These are phyloP conservation scores for Dicrostonyx torquatus DNA, from an alignment of 2,797 vertebrate species.

Conservation along the genomic window DNA sequence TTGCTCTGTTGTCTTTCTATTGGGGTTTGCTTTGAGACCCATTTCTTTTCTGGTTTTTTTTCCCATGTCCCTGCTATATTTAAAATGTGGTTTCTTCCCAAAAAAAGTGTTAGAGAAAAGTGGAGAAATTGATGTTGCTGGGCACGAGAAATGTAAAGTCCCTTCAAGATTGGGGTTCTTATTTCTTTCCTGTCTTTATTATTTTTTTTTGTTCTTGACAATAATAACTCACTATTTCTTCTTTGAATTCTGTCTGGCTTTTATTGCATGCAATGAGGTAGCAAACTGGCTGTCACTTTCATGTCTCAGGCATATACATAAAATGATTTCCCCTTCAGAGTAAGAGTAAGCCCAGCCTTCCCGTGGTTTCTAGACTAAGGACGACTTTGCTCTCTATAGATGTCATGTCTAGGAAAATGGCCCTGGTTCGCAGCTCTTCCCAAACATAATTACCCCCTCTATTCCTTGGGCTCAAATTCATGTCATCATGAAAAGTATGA, in stretches of 20 bases:
- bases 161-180: background rate
- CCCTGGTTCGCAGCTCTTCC: background rate
- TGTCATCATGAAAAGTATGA: background rate
- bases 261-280: background rate
- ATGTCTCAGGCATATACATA: background rate
- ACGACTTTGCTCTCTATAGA: background rate
- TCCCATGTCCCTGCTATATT: background rate
- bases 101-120: background rate
- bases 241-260: background rate
- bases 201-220: constrained; percentile 25
- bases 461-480: background rate
- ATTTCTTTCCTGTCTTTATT: background rate
- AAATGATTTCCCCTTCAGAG: background rate
- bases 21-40: no score
- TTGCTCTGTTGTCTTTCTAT: background rate
- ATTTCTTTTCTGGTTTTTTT: background rate
- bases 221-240: constrained; percentile 17
- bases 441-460: background rate
- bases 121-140: background rate
- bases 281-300: background rate
- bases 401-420: background rate
- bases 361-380: background rate
- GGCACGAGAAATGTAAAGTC: background rate
- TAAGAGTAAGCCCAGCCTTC: background rate
- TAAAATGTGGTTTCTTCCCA: background rate